Base-by-base conservation (phyloP, 2,113 vertebrate genomes). In the Sturnira hondurensis region DNA sequence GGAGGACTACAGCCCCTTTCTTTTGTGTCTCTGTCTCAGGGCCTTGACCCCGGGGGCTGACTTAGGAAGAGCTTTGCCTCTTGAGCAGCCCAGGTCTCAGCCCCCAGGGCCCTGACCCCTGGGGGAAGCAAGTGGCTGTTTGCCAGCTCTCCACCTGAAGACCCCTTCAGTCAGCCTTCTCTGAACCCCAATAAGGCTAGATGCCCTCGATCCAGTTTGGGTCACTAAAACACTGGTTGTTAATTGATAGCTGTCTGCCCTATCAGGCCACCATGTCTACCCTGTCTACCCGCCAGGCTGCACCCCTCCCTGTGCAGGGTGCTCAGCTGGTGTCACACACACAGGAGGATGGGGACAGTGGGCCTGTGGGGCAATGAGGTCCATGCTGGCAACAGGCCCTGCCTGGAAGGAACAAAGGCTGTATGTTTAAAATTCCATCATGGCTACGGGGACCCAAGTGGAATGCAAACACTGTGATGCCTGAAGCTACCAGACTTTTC, bases 61-160 rank as follows among this genome's bases (percentile, higher is more conserved):
- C 22, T 76, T 52, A 38, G 56, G 22, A 77, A 76, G 71, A 14
- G 20, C 19, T 91, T 76, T 67, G 17, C 56, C 16, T 80, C 19
- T 9, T 20, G 43, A 15, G 1, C 16, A 26, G 33, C n/a, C 1
- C 1, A 0, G 43, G 9, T 26, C 16, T 31, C 74, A 20, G 36
- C 5, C 6, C 8, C 31, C 1, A 3, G 10, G 45, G 28, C 4
- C 54, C 50, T 14, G 0, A 2, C 4, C 26, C 13, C 22, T 3
- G 41, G n/a, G 22, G 70, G 38, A 33, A 7, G 45, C 38, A 38
- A 47, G 54, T 36, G 36, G 54, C 13, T 82, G 1, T 58, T 58
- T 58, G 52, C 28, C 7, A 10, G 58, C 67, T 65, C 17, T 71
- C 36, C 4, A 24, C 15, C 11, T 33, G 31, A 67, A 77, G 41